A percentile compares a stretch with the other conserved stretches of the same genome.
phyloP scores from a whole-genome alignment of 2,113 vertebrate species.

The Heteronetta atricapilla region DNA sequence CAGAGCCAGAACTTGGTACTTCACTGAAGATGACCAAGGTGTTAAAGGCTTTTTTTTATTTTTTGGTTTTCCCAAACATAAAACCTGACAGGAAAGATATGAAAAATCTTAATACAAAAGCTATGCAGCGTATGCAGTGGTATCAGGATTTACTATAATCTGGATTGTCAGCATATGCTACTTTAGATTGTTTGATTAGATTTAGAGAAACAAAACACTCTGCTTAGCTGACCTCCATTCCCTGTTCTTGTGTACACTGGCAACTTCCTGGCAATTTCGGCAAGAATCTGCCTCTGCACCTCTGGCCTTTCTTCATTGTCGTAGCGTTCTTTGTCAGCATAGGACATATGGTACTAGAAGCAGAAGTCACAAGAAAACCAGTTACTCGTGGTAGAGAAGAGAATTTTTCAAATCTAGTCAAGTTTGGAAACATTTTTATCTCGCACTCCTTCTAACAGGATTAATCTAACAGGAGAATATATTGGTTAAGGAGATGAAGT shows the following conservation, averaged over 20 bases:
- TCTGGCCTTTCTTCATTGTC: constrained; percentile 93
- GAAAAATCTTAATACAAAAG: background rate
- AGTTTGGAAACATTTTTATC: accelerated
- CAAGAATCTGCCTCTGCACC: constrained; percentile 91
- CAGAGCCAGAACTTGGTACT: background rate
- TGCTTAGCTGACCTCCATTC: constrained; percentile 84
- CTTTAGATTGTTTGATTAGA: accelerated
- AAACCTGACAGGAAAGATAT: background rate
- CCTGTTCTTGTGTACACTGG: constrained; percentile 91
- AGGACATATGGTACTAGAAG: constrained; percentile 91
- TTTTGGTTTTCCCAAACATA: background rate
- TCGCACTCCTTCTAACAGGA: background rate
- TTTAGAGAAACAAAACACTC: background rate
- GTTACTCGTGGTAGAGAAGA: background rate
- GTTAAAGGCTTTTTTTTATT: background rate
- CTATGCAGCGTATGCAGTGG: accelerated
- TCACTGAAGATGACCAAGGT: no score
- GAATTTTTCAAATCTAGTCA: accelerated
- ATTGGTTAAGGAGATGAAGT: background rate
- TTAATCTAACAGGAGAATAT: background rate
- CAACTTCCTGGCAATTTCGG: constrained; percentile 89
- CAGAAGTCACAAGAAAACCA: background rate
- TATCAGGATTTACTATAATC: accelerated
- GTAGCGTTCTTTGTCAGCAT: constrained; percentile 91
- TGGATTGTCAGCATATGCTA: accelerated